Conservation (phyloP, 2,113 vertebrate species). For the Periophthalmodon schlosseri region DNA sequence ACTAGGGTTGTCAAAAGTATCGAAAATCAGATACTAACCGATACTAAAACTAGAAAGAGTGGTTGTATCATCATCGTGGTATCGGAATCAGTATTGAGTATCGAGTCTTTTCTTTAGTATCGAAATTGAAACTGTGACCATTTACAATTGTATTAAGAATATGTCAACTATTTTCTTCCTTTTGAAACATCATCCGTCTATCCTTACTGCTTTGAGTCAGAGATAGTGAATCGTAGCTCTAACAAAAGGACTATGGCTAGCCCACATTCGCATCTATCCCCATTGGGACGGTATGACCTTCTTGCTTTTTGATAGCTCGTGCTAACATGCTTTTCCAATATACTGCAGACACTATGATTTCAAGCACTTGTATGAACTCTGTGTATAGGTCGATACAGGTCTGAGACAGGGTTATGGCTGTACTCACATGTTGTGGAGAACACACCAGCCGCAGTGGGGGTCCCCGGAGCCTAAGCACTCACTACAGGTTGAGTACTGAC, state of each 20-base stretch:
- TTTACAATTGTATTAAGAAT: too few species aligned
- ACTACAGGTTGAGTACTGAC: conserved; percentile 87
- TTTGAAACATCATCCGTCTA: too few species aligned
- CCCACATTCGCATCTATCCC: background rate
- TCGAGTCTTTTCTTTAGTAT: too few species aligned
- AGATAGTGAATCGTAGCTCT: background rate
- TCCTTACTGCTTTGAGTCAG: background rate
- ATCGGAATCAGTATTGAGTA: too few species aligned
- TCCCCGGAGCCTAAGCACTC: conserved; percentile 93
- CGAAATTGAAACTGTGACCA: too few species aligned
- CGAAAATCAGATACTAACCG: too few species aligned
- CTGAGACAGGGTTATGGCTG: background rate
- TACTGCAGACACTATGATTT: background rate
- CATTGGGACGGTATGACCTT: background rate
- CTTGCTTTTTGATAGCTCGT: background rate
- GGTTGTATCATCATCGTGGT: too few species aligned
- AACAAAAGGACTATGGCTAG: background rate
- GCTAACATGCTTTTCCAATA: background rate
- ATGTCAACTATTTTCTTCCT: too few species aligned
- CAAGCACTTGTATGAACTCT: background rate
- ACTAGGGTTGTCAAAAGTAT: too few species aligned
- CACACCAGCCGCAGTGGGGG: conserved; percentile 98
- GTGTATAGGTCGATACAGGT: background rate
- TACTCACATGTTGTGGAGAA: conserved; percentile 96
- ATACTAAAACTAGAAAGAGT: too few species aligned